Evolutionary conservation across 2,113 vertebrate species (phyloP).

Genomic region (Lasiurus cinereus): DNA sequence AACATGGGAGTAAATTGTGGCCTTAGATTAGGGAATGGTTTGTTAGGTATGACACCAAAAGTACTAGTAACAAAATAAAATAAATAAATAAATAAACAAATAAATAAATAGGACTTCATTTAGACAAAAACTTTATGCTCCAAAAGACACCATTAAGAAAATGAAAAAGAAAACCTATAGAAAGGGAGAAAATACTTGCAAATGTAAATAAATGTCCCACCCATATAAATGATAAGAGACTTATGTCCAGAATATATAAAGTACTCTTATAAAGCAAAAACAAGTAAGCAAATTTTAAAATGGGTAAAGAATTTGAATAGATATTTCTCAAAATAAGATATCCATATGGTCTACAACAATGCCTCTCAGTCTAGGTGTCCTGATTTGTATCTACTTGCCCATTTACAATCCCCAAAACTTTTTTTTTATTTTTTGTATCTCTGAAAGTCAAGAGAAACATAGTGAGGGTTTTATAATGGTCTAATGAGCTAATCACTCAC

Average conservation of each 20-base stretch:
- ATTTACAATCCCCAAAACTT: neutral
- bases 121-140: neutral
- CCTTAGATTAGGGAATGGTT: neutral
- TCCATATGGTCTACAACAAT: neutral
- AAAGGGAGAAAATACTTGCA: neutral
- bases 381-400: neutral
- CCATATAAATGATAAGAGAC: neutral
- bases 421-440: neutral
- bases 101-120: neutral
- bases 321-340: conserved; percentile 13
- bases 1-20: neutral
- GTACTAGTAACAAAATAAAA: neutral
- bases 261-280: neutral
- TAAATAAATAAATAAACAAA: too few relatives aligned
- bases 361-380: neutral
- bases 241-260: neutral
- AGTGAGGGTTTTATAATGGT: neutral
- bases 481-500: neutral
- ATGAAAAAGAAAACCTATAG: neutral
- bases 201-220: neutral
- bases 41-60: neutral
- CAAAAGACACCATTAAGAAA: conserved; percentile 1
- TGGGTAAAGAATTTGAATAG: neutral
- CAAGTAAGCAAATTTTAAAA: neutral
- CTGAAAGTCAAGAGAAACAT: neutral